Evolutionary conservation across 37 sponge, comb jelly and placozoan genomes (phyloP), one percentile per base, ranked within the genome.

Genomic region (Haliclona indistincta): DNA sequence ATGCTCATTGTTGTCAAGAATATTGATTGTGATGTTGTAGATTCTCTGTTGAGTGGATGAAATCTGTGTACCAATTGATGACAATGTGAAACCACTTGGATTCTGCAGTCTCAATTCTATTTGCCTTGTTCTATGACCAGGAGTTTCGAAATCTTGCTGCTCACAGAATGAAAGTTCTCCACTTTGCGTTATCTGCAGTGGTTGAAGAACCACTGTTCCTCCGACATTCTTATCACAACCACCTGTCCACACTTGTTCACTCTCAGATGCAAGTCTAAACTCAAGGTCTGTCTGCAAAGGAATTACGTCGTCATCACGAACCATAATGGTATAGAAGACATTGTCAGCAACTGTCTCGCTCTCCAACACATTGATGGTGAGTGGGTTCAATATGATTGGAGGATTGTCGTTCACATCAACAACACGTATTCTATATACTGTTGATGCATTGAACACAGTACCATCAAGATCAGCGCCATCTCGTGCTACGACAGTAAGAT

Each of bases 341-440:
- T 38, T 15, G 10, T 45, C 28, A 29, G 40, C 63, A 2, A 37
- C 1, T 15, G 82, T 67, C 54, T 54, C 42, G 0, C 56, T 26
- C 58, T 82, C 94, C 1, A 67, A 53, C 2, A 89, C 77, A 52
- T 40, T 68, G 38, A 86, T 76, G 20, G 41, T 63, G 63, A 37
- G 68, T 17, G 77, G 63, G 11, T 42, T 44, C 15, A 52, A 45
- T 34, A 81, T 45, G 17, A 82, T 63, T 15, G 91, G 87, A 28
- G 79, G 62, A 60, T 79, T 72, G 64, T 93, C 94, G 64, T 93
- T 78, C 32, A 89, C 67, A 73, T 89, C 90, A 7, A 47, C 20
- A 3, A 93, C 74, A n/a, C 54, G 43, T 5, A 93, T 58, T 37
- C 29, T 68, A 41, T 89, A 53, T 22, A 40, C 74, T 13, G 81